These are phyloP conservation scores for Platycnemis pennipes DNA, from an alignment of 2,888 invertebrate genomes.

Conservation along the genomic window DNA sequence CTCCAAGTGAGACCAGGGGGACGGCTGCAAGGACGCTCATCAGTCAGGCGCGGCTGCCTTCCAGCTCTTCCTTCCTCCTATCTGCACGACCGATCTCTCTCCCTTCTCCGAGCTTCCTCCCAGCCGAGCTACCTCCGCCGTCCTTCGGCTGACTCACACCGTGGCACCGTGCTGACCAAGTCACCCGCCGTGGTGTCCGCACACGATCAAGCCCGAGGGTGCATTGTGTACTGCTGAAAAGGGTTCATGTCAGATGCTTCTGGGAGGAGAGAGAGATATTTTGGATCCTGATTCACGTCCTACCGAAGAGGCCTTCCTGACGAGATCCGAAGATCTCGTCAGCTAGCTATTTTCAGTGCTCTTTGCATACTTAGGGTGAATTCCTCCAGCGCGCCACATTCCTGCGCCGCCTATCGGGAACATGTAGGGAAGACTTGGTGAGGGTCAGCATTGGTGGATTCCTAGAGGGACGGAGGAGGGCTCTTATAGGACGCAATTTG, in stretches of 20 bases:
- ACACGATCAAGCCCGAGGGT: background rate
- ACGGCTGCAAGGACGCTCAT: constrained; percentile 16
- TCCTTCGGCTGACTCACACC: background rate
- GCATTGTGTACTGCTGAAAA: background rate
- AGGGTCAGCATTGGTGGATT: background rate
- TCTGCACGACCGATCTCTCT: constrained; percentile 37
- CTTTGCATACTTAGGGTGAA: background rate
- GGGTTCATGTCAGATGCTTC: constrained; percentile 20
- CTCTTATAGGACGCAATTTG: too few relatives aligned
- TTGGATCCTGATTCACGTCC: background rate
- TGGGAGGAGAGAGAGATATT: constrained; percentile 14
- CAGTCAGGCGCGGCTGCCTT: background rate
- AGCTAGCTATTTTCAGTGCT: constrained; percentile 48
- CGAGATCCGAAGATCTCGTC: too few relatives aligned
- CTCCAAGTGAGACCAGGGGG: background rate
- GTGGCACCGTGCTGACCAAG: too few relatives aligned
- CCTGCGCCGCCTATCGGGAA: background rate
- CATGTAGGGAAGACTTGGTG: background rate
- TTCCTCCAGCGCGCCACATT: background rate
- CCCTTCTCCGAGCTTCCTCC: constrained; percentile 20
- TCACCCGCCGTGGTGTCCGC: background rate
- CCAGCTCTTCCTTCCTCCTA: background rate
- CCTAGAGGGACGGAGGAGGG: background rate
- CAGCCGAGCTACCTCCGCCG: background rate
- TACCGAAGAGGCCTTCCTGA: background rate